Conservation (phyloP, 2,888 invertebrate genomes). For the Acrocera orbiculus region DNA sequence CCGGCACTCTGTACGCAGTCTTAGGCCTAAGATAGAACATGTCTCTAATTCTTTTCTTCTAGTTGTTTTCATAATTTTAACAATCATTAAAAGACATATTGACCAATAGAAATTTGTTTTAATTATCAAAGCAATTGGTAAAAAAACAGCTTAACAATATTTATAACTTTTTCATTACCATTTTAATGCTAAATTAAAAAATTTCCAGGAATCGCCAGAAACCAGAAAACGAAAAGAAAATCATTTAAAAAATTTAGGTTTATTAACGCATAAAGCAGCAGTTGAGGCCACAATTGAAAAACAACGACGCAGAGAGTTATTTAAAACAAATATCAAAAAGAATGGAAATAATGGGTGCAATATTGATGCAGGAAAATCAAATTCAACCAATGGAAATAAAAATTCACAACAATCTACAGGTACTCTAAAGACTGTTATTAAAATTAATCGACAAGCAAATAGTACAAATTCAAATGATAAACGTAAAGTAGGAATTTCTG, state of each 20-base stretch:
- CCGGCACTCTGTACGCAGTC: no score
- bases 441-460: slow-evolving; percentile 40
- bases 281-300: slow-evolving; percentile 46
- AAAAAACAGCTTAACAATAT: slow-evolving; percentile 14
- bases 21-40: no score
- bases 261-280: slow-evolving; percentile 56
- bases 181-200: no score
- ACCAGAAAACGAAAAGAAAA: slow-evolving; percentile 52
- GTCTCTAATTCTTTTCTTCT: no score
- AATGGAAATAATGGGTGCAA: slow-evolving; percentile 11
- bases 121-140: background rate
- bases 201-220: slow-evolving; percentile 43
- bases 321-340: slow-evolving; percentile 8
- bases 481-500: slow-evolving; percentile 4
- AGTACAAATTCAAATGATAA: slow-evolving; percentile 11
- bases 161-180: slow-evolving; percentile 5
- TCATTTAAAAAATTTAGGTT: slow-evolving; percentile 53
- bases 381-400: slow-evolving; percentile 13
- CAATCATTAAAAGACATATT: no score
- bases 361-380: background rate
- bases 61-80: no score
- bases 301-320: slow-evolving; percentile 33
- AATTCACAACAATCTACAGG: slow-evolving; percentile 45
- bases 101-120: no score
- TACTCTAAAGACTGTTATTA: slow-evolving; percentile 68